These are phyloP conservation scores for Drosophila funebris DNA, from an alignment of 1,140 invertebrate genomes.

Conservation along the genomic window DNA sequence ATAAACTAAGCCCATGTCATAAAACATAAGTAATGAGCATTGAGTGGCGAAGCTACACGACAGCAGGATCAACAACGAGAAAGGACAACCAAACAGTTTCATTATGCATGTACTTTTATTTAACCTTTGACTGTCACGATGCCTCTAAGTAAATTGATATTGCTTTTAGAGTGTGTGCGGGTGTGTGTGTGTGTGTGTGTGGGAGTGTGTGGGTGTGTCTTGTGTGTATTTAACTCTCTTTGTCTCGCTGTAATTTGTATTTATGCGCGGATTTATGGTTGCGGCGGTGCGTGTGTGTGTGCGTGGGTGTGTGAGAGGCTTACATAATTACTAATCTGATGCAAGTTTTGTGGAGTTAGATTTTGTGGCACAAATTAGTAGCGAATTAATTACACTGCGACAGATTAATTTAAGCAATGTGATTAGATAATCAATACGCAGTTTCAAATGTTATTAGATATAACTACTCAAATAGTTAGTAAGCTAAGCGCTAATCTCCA, in stretches of 20 bases:
- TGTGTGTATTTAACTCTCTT: constrained; percentile 15
- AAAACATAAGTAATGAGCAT: constrained; percentile 76
- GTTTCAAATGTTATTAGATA: background rate
- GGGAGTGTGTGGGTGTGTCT: background rate
- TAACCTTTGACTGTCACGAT: constrained; percentile 69
- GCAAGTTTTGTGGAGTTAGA: constrained; percentile 36
- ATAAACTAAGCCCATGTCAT: constrained; percentile 64
- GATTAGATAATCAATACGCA: constrained; percentile 9
- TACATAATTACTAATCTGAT: constrained; percentile 76
- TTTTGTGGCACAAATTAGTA: constrained; percentile 59
- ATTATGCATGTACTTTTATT: constrained; percentile 78
- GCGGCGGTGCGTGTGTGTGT: constrained; percentile 6
- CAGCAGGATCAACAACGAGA: background rate
- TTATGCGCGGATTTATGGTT: constrained; percentile 76
- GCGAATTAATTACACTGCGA: constrained; percentile 64
- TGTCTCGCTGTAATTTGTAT: constrained; percentile 68
- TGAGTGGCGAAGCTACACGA: background rate
- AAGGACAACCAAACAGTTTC: constrained; percentile 48
- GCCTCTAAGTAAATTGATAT: constrained; percentile 66
- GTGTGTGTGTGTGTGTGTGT: background rate
- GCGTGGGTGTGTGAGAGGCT: constrained; percentile 14
- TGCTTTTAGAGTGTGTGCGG: constrained; percentile 12
- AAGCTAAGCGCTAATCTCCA: background rate
- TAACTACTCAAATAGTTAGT: background rate
- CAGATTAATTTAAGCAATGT: constrained; percentile 33